Percentiles rank a stretch among this genome's conserved stretches.
Conservation (phyloP, 92 coral and sea anemone species). For the Porites cylindrica region DNA sequence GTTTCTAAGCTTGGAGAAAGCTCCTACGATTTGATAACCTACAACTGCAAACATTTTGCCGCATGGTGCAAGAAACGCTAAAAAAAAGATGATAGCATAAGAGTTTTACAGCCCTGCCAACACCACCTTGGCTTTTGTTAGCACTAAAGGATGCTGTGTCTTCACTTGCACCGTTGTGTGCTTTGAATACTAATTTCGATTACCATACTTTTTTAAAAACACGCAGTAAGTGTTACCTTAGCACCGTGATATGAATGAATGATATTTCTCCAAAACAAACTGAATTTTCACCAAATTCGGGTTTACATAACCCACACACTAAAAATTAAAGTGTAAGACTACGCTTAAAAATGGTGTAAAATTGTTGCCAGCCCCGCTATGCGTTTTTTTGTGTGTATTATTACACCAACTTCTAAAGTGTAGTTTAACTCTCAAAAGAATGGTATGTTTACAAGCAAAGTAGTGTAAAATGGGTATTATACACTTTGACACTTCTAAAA, state of each 20-base stretch:
- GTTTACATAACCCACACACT: background rate
- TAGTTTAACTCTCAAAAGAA: no score
- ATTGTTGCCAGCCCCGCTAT: no score
- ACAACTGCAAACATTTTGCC: conserved; percentile 65
- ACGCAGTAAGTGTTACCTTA: conserved; percentile 14
- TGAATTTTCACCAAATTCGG: background rate
- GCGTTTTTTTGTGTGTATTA: no score
- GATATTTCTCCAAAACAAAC: background rate
- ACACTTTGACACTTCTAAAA: no score
- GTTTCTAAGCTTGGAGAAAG: conserved; percentile 45
- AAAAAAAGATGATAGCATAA: background rate
- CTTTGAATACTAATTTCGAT: conserved; percentile 2
- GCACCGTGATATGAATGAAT: conserved; percentile 10
- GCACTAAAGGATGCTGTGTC: conserved; percentile 3
- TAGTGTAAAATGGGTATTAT: no score
- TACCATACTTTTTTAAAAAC: conserved; percentile 3
- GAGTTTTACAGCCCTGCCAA: background rate
- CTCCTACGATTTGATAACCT: conserved; percentile 37
- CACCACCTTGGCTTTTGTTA: conserved; percentile 7
- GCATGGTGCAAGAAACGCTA: conserved; percentile 58
- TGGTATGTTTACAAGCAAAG: no score
- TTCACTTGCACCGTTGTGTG: background rate
- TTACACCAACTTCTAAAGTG: no score
- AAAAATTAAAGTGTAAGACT: no score
- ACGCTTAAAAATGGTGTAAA: no score